phyloP scores from a whole-genome alignment of 2,113 vertebrate genomes.

The Microtus richardsoni region DNA sequence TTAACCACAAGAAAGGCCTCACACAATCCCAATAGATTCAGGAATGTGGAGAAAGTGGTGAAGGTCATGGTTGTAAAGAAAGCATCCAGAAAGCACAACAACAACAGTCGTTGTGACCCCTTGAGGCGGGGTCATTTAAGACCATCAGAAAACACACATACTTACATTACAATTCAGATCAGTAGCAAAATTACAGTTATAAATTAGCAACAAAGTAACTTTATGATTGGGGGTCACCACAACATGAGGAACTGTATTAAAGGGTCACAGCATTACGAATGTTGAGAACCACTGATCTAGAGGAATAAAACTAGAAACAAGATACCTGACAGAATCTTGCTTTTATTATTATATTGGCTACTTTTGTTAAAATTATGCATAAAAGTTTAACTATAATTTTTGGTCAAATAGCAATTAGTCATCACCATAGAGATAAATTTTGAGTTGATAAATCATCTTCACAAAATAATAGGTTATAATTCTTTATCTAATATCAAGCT shows the following conservation, averaged over 20 bases:
- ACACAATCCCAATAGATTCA: background rate
- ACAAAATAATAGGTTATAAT: slow-evolving; percentile 17
- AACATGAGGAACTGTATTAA: background rate
- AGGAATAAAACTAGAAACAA: background rate
- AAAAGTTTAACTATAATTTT: slow-evolving; percentile 34
- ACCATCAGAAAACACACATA: background rate
- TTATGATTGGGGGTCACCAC: background rate
- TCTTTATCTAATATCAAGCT: background rate
- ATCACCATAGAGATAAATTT: slow-evolving; percentile 22
- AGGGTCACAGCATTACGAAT: background rate
- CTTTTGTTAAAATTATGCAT: slow-evolving; percentile 20
- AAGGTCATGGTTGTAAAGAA: background rate
- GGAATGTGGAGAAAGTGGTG: background rate
- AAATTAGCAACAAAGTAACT: background rate
- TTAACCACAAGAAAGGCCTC: background rate
- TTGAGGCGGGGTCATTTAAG: background rate
- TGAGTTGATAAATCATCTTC: slow-evolving; percentile 19
- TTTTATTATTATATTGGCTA: background rate
- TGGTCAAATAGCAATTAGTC: slow-evolving; percentile 4
- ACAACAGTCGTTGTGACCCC: background rate
- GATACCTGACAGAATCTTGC: background rate
- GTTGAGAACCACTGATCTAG: background rate
- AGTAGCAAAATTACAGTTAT: background rate
- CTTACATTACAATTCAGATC: background rate
- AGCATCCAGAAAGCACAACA: background rate